These are phyloP conservation scores for Oxytorus armatus DNA, from an alignment of 2,888 invertebrate species.

Conservation along the genomic window DNA sequence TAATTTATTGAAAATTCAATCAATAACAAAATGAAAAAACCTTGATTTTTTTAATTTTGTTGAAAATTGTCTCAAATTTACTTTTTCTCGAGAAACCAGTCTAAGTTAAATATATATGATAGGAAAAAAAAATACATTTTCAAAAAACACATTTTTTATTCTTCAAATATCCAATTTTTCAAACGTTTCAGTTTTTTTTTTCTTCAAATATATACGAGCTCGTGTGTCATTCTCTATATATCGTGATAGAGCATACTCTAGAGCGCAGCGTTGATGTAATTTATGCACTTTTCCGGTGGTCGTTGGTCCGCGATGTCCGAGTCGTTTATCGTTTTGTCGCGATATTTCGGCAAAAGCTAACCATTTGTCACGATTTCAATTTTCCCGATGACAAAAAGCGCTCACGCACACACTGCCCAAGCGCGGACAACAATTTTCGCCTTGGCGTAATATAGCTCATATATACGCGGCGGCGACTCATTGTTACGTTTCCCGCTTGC, in stretches of 20 bases:
- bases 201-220: too few relatives aligned
- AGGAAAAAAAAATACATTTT: too few relatives aligned
- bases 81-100: too few relatives aligned
- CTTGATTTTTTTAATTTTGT: too few relatives aligned
- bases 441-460: conserved; percentile 15
- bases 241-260: conserved; percentile 13
- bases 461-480: too few relatives aligned
- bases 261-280: conserved; percentile 37
- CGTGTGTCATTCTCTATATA: not conserved
- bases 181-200: too few relatives aligned
- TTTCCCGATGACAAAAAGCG: conserved; percentile 55
- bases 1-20: too few relatives aligned
- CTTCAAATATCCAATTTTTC: too few relatives aligned
- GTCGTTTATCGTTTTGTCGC: conserved; percentile 64
- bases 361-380: conserved; percentile 66
- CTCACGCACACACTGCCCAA: not conserved
- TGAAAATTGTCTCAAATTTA: too few relatives aligned
- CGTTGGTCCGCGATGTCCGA: conserved; percentile 10
- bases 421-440: conserved; percentile 34
- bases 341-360: conserved; percentile 54
- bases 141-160: too few relatives aligned
- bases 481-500: conserved; percentile 27
- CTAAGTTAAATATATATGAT: too few relatives aligned
- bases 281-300: conserved; percentile 40
- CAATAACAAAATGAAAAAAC: too few relatives aligned